These are phyloP conservation scores for Corythaeola cristata DNA, from an alignment of 2,113 vertebrate species.

Conservation along the genomic window DNA sequence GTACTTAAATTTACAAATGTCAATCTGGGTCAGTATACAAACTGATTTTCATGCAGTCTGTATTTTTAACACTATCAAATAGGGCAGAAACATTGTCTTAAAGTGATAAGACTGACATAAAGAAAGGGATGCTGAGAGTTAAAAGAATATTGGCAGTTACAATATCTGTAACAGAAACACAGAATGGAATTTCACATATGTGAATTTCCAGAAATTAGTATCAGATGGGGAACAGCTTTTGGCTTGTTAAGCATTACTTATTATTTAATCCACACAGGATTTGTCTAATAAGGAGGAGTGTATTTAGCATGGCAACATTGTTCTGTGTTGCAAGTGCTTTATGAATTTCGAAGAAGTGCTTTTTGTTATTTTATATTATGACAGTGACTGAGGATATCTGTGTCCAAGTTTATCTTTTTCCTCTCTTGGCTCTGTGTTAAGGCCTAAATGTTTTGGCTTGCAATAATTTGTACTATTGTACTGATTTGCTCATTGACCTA, in stretches of 20 bases:
- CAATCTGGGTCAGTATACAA: accelerated
- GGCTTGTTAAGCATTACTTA: not conserved
- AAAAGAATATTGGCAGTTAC: not conserved
- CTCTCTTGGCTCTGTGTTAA: not conserved
- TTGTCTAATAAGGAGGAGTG: not conserved
- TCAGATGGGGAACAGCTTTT: not conserved
- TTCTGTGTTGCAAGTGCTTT: not conserved
- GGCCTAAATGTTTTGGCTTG: not conserved
- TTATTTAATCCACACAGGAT: not conserved
- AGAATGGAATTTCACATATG: not conserved
- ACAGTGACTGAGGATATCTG: not conserved
- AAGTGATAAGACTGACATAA: not conserved
- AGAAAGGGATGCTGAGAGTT: not conserved
- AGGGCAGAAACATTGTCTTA: not conserved
- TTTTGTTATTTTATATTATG: not conserved
- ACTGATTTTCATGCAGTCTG: not conserved
- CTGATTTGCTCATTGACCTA: not conserved
- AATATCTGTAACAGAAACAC: not conserved
- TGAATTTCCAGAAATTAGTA: not conserved
- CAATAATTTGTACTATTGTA: not conserved
- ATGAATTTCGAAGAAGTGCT: not conserved
- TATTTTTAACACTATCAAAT: not conserved
- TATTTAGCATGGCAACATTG: not conserved
- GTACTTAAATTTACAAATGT: not conserved
- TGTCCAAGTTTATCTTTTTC: not conserved